These are phyloP conservation scores for Spisula solida DNA, from an alignment of 2,888 invertebrate genomes.

Conservation along the genomic window DNA sequence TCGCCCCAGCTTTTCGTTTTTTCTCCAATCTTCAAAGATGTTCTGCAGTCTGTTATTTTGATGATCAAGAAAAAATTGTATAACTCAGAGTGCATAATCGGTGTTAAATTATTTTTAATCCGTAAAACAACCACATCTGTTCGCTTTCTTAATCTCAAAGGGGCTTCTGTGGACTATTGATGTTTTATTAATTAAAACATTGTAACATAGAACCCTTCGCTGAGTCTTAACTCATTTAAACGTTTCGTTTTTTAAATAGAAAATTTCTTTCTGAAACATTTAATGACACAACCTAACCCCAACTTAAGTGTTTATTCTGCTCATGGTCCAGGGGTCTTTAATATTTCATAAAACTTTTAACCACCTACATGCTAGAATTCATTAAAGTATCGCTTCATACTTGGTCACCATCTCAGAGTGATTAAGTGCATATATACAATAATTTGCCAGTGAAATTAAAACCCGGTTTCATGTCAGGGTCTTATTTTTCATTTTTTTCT, in stretches of 20 bases:
- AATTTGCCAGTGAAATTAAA: constrained; percentile 41
- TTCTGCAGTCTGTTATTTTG: constrained; percentile 1
- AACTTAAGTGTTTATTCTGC: not conserved
- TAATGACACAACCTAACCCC: not conserved
- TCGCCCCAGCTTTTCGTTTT: constrained; percentile 14
- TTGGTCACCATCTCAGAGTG: constrained; percentile 31
- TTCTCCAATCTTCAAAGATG: not conserved
- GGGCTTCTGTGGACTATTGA: no score
- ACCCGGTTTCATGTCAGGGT: constrained; percentile 50
- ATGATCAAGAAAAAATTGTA: constrained; percentile 3
- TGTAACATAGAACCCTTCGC: no score
- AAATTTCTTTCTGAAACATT: not conserved
- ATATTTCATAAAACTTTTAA: not conserved
- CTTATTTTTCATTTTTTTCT: constrained; percentile 54
- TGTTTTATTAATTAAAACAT: no score
- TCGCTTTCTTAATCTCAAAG: not conserved
- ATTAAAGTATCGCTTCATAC: constrained; percentile 18
- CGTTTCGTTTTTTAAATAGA: not conserved
- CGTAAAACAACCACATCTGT: not conserved
- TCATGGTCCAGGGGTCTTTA: not conserved
- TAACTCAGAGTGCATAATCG: not conserved
- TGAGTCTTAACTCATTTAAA: not conserved
- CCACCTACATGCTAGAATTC: not conserved
- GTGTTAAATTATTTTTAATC: constrained; percentile 16
- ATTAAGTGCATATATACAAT: constrained; percentile 10